phyloP scores from a whole-genome alignment of 92 coral and sea anemone genomes.

The Metridium senile region DNA sequence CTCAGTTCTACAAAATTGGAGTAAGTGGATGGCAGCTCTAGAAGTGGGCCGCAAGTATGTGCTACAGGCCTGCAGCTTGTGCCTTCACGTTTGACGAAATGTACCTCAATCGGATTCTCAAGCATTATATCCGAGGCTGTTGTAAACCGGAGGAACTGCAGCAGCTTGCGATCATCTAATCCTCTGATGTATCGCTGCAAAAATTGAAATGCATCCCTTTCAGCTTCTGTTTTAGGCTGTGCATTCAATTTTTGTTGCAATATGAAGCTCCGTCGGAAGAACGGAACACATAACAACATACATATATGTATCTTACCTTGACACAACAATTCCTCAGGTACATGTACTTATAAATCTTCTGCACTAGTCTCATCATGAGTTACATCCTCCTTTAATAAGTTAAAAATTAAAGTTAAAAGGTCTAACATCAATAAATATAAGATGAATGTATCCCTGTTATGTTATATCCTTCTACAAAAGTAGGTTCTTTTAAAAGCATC shows the following conservation, averaged over 20 bases:
- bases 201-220: slow-evolving; percentile 63
- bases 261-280: too few species aligned
- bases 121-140: slow-evolving; percentile 52
- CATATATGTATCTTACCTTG: too few species aligned
- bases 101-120: slow-evolving; percentile 21
- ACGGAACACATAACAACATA: too few species aligned
- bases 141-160: slow-evolving; percentile 49
- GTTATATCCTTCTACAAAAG: too few species aligned
- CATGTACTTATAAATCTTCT: too few species aligned
- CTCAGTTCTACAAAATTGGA: slow-evolving; percentile 44
- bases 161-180: slow-evolving; percentile 19
- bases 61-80: slow-evolving; percentile 38
- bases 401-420: too few species aligned
- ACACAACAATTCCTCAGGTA: too few species aligned
- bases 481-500: too few species aligned
- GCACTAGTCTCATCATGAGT: too few species aligned
- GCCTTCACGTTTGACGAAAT: slow-evolving; percentile 43
- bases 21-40: slow-evolving; percentile 52
- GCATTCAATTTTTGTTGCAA: slow-evolving; percentile 11
- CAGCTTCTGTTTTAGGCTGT: slow-evolving; percentile 50
- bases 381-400: too few species aligned
- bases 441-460: too few species aligned
- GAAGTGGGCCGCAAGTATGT: slow-evolving; percentile 53
- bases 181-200: slow-evolving; percentile 62
- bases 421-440: too few species aligned